These are phyloP conservation scores for Diabrotica virgifera DNA, from an alignment of 1,140 invertebrate genomes.

Conservation along the genomic window DNA sequence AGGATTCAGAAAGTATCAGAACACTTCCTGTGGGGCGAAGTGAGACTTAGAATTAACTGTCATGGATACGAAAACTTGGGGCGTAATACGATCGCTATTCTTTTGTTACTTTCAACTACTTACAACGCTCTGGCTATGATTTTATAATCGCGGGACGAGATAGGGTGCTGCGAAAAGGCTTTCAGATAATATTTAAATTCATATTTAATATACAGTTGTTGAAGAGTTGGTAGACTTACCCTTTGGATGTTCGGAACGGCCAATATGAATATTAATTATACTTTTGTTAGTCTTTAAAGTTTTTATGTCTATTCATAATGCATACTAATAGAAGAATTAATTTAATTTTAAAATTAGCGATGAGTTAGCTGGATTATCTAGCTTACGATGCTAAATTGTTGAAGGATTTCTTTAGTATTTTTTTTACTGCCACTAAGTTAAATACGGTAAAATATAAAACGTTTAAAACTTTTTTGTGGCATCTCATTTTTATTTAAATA, in stretches of 20 bases:
- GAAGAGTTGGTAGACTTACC: constrained; percentile 19
- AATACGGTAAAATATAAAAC: too few relatives aligned
- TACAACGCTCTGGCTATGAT: constrained; percentile 35
- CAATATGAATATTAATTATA: constrained; percentile 30
- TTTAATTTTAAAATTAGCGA: neutral
- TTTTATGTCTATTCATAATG: constrained; percentile 18
- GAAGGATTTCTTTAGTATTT: too few relatives aligned
- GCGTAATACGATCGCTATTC: constrained; percentile 35
- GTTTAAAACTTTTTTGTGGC: too few relatives aligned
- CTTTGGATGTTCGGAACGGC: constrained; percentile 16
- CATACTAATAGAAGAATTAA: constrained; percentile 18
- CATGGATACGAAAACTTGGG: constrained; percentile 43
- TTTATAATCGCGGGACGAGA: constrained; percentile 32
- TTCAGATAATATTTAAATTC: constrained; percentile 38
- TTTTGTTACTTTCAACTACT: constrained; percentile 41
- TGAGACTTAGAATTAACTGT: constrained; percentile 41
- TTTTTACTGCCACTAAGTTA: too few relatives aligned
- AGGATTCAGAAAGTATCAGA: constrained; percentile 34
- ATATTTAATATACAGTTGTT: constrained; percentile 39
- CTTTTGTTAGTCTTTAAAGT: constrained; percentile 24
- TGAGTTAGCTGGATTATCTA: too few relatives aligned
- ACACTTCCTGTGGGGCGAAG: constrained; percentile 37
- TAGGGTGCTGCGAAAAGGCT: constrained; percentile 23
- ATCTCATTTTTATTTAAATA: too few relatives aligned
- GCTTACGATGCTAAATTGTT: too few relatives aligned